These are phyloP conservation scores for Sialis fuliginosa DNA, from an alignment of 2,888 invertebrate species.

Conservation along the genomic window DNA sequence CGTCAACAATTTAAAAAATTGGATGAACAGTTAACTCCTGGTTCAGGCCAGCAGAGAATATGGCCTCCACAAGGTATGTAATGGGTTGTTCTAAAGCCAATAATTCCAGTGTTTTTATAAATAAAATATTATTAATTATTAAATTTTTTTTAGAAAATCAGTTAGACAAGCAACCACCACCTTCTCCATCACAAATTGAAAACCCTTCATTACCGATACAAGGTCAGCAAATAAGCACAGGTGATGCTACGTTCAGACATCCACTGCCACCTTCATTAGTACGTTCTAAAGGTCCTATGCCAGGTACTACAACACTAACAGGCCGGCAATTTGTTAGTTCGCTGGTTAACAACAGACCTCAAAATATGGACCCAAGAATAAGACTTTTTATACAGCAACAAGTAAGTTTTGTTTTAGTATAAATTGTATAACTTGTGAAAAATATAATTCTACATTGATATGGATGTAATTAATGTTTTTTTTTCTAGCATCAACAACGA, in stretches of 20 bases:
- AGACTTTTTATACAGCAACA: constrained; percentile 33
- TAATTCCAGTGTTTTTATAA: background rate
- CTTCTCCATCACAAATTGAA: constrained; percentile 14
- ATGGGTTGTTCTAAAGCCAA: too few relatives aligned
- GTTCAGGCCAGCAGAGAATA: constrained; percentile 27
- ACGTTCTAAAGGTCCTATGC: constrained; percentile 29
- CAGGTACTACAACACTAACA: constrained; percentile 9
- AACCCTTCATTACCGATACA: constrained; percentile 2
- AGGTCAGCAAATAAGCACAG: constrained; percentile 11
- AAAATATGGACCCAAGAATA: constrained; percentile 30
- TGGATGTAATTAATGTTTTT: background rate
- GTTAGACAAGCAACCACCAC: constrained; percentile 15
- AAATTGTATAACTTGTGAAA: background rate
- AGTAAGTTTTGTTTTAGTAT: constrained; percentile 9
- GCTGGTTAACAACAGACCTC: constrained; percentile 27
- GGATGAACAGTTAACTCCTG: constrained; percentile 24
- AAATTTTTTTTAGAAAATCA: constrained; percentile 7
- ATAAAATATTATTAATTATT: background rate
- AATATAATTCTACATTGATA: background rate
- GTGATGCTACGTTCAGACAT: constrained; percentile 47
- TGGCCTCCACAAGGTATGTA: constrained; percentile 29
- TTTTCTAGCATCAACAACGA: background rate
- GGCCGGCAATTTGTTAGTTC: constrained; percentile 14
- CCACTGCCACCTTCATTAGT: constrained; percentile 43
- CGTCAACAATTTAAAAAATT: constrained; percentile 45